Conservation (phyloP, 1,140 invertebrate genomes). For the Lysiphlebus fabarum region DNA sequence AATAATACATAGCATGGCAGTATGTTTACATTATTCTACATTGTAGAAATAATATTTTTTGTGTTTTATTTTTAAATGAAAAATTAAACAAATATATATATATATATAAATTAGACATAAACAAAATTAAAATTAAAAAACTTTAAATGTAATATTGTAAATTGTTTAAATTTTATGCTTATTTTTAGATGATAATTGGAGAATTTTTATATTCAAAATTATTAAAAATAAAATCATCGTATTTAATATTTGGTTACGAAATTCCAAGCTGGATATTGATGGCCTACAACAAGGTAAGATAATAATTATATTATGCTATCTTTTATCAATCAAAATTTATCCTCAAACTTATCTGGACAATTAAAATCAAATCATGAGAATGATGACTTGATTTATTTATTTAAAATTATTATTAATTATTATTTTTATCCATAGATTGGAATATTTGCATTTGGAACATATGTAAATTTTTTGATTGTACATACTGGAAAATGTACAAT, state of each 20-base stretch:
- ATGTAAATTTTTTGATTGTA: conserved; percentile 75
- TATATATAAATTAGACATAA: too few species aligned
- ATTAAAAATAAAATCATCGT: conserved; percentile 45
- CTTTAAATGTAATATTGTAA: too few species aligned
- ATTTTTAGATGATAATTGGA: conserved; percentile 62
- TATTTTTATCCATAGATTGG: conserved; percentile 55
- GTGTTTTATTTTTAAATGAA: too few species aligned
- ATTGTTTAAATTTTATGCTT: too few species aligned
- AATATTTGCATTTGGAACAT: conserved; percentile 82
- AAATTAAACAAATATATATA: too few species aligned
- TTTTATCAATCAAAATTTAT: conserved; percentile 1
- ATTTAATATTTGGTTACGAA: conserved; percentile 56
- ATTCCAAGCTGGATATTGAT: conserved; percentile 69
- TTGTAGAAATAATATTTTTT: too few species aligned
- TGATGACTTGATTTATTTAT: too few species aligned
- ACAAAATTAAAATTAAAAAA: too few species aligned
- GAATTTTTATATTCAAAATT: conserved; percentile 60
- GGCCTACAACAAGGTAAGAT: conserved; percentile 60
- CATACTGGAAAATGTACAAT: conserved; percentile 90
- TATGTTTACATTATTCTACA: too few species aligned
- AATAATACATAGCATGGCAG: too few species aligned
- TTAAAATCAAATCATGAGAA: too few species aligned
- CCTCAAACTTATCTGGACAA: neutral
- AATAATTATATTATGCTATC: conserved; percentile 1
- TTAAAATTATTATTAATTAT: too few species aligned